These are phyloP conservation scores for Panorpa germanica DNA, from an alignment of 2,888 invertebrate genomes.

Conservation along the genomic window DNA sequence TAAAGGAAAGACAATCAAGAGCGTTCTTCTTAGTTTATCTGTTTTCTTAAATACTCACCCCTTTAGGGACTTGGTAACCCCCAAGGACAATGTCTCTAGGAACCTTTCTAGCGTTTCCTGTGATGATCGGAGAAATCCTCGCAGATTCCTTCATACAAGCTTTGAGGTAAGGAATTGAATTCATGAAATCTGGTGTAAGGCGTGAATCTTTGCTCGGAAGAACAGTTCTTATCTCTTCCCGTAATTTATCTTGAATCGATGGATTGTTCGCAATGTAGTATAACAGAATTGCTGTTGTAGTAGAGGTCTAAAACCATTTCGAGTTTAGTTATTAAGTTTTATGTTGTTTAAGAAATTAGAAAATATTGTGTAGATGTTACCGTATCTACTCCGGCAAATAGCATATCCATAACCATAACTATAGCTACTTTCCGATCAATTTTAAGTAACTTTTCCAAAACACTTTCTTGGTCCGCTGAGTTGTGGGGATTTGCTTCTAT, in stretches of 20 bases:
- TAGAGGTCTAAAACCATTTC: slow-evolving; percentile 27
- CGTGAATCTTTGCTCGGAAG: slow-evolving; percentile 16
- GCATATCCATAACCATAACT: slow-evolving; percentile 30
- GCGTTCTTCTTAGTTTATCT: background rate
- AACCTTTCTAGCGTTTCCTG: slow-evolving; percentile 23
- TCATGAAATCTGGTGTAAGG: slow-evolving; percentile 9
- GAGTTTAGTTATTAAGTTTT: too few species aligned
- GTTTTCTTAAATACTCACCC: slow-evolving; percentile 18
- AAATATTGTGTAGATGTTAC: too few species aligned
- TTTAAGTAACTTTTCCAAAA: slow-evolving; percentile 26
- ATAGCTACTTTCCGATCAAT: slow-evolving; percentile 25
- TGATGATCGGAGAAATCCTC: slow-evolving; percentile 25
- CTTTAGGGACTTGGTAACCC: slow-evolving; percentile 26
- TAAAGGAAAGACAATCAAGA: slow-evolving; percentile 10
- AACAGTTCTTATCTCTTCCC: slow-evolving; percentile 21
- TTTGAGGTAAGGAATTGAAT: slow-evolving; percentile 28
- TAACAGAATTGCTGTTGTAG: slow-evolving; percentile 24
- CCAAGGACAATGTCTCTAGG: slow-evolving; percentile 24
- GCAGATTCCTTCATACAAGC: slow-evolving; percentile 44
- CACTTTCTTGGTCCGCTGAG: slow-evolving; percentile 18
- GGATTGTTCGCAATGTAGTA: slow-evolving; percentile 34
- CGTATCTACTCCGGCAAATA: slow-evolving; percentile 32
- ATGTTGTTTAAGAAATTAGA: too few species aligned
- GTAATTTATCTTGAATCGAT: slow-evolving; percentile 29
- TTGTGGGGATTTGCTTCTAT: slow-evolving; percentile 13